A percentile compares a stretch with the other conserved stretches of the same genome.
phyloP scores from a whole-genome alignment of 2,113 vertebrate species.

The Osmerus mordax region DNA sequence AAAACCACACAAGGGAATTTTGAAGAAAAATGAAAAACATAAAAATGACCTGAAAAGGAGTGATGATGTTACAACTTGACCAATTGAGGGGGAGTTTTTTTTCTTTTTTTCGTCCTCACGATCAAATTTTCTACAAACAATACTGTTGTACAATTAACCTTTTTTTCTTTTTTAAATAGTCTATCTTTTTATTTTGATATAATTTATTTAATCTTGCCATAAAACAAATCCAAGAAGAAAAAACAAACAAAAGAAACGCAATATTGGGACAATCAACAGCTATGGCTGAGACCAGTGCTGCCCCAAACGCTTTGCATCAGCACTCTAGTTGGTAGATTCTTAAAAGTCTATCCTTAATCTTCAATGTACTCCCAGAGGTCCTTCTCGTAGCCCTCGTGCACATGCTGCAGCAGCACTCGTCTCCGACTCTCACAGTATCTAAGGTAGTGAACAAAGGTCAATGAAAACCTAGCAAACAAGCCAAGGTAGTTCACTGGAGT shows the following conservation, averaged over 20 bases:
- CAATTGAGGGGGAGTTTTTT: neutral
- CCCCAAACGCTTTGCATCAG: constrained; percentile 69
- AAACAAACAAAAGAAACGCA: neutral
- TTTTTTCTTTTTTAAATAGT: neutral
- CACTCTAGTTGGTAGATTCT: constrained; percentile 76
- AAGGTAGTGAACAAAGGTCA: constrained; percentile 12
- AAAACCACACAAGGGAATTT: neutral
- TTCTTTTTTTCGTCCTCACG: neutral
- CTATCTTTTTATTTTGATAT: constrained; percentile 9
- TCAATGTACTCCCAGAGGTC: constrained; percentile 94
- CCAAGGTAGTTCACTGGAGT: neutral
- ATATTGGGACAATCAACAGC: constrained; percentile 6
- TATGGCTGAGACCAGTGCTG: constrained; percentile 5
- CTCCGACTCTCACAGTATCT: constrained; percentile 94
- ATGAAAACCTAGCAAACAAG: neutral
- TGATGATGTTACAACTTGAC: constrained; percentile 7
- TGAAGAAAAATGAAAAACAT: neutral
- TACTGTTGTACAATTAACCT: constrained; percentile 7
- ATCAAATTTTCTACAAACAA: constrained; percentile 11
- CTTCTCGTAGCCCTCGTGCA: constrained; percentile 92
- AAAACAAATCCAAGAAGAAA: neutral
- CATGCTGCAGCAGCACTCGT: constrained; percentile 87
- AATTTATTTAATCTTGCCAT: constrained; percentile 13
- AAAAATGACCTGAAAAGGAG: neutral
- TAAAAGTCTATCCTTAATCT: constrained; percentile 72